Evolutionary conservation across 2,113 vertebrate species (phyloP).

Genomic region (Macrotus californicus): DNA sequence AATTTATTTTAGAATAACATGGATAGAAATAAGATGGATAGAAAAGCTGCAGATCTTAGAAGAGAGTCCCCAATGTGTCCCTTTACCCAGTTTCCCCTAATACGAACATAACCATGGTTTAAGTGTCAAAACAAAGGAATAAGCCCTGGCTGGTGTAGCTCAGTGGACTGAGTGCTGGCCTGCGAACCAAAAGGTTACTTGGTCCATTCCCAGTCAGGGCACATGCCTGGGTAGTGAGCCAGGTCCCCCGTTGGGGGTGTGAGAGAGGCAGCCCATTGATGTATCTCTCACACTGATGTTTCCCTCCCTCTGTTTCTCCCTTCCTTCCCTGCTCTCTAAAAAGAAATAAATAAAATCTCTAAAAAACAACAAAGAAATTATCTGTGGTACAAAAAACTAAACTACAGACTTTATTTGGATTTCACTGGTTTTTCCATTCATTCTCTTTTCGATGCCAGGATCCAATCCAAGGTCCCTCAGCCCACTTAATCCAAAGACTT

Average conservation of each 20-base stretch:
- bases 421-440: background rate
- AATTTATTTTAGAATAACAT: slow-evolving; percentile 24
- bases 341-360: no score
- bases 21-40: background rate
- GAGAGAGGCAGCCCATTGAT: no score
- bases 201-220: no score
- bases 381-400: slow-evolving; percentile 9
- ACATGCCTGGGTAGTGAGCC: no score
- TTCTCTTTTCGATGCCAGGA: slow-evolving; percentile 41
- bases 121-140: background rate
- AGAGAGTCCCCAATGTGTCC: background rate
- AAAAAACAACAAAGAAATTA: background rate
- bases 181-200: no score
- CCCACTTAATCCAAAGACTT: slow-evolving; percentile 23
- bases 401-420: background rate
- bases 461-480: background rate
- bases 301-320: no score
- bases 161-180: no score
- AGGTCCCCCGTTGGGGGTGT: no score
- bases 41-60: background rate
- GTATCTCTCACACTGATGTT: no score
- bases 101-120: background rate
- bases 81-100: background rate
- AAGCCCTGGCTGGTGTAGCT: no score
- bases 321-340: no score